phyloP scores from a whole-genome alignment of 2,797 vertebrate genomes.

The Remorina albescens region DNA sequence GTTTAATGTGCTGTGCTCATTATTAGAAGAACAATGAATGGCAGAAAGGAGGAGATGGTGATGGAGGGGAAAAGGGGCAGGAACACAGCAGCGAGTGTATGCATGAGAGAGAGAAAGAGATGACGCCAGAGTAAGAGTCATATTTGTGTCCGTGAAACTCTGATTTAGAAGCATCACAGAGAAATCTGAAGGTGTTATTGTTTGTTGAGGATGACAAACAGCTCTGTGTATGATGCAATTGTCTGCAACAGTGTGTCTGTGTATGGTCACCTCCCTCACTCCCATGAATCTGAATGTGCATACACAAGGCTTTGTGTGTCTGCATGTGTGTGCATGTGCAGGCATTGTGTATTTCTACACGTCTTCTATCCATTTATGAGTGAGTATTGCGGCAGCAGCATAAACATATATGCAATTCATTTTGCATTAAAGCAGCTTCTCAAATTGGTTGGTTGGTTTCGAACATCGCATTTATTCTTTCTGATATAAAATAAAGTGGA shows the following conservation, averaged over 20 bases:
- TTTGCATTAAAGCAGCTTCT: slow-evolving; percentile 31
- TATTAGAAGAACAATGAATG: slow-evolving; percentile 23
- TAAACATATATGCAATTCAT: slow-evolving; percentile 36
- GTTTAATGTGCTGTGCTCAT: not conserved
- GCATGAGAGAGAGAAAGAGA: slow-evolving; percentile 8
- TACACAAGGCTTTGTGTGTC: not conserved
- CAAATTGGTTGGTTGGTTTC: too few species aligned
- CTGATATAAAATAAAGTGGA: too few species aligned
- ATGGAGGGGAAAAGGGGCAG: not conserved
- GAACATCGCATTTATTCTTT: too few species aligned
- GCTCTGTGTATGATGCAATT: slow-evolving; percentile 42
- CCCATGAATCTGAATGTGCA: slow-evolving; percentile 24
- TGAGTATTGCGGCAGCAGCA: slow-evolving; percentile 1
- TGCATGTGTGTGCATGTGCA: not conserved
- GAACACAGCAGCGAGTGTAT: slow-evolving; percentile 1
- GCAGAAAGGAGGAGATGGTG: not conserved
- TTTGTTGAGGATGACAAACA: slow-evolving; percentile 48
- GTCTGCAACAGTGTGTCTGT: slow-evolving; percentile 26
- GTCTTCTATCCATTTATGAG: too few species aligned
- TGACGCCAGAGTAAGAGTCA: slow-evolving; percentile 7
- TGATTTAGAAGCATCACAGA: slow-evolving; percentile 50
- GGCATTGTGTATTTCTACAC: not conserved
- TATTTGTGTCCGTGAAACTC: slow-evolving; percentile 27
- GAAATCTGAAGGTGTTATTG: slow-evolving; percentile 36
- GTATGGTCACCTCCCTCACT: slow-evolving; percentile 1